These are phyloP conservation scores for Oasisia sp. DNA, from an alignment of 2,888 invertebrate species.

Conservation along the genomic window DNA sequence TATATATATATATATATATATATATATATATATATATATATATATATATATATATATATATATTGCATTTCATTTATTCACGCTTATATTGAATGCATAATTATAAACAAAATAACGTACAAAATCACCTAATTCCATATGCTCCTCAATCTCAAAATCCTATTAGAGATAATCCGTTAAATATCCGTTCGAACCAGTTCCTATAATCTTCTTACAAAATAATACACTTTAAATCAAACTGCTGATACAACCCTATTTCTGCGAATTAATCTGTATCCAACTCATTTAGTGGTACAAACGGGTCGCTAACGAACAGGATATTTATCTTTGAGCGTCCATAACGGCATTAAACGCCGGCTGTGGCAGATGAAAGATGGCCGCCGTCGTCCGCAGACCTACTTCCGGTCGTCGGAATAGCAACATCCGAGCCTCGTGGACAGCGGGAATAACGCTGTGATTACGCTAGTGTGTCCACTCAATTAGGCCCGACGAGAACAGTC, in stretches of 20 bases:
- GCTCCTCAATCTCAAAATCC: neutral
- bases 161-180: neutral
- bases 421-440: neutral
- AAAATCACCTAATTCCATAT: neutral
- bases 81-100: neutral
- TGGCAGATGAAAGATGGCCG: conserved; percentile 1
- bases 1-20: too few relatives aligned
- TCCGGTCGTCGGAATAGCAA: neutral
- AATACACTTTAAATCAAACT: neutral
- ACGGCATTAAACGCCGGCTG: neutral
- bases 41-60: too few relatives aligned
- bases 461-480: neutral
- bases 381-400: neutral
- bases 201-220: neutral
- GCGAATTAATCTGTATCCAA: neutral
- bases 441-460: neutral
- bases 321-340: conserved; percentile 6
- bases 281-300: neutral
- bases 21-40: too few relatives aligned
- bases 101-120: neutral
- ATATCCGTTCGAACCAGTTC: neutral
- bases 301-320: neutral
- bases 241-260: neutral
- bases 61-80: too few relatives aligned
- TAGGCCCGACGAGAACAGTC: conserved; percentile 6